Conservation (phyloP, 1,140 invertebrate species). For the Coboldia fuscipes region DNA sequence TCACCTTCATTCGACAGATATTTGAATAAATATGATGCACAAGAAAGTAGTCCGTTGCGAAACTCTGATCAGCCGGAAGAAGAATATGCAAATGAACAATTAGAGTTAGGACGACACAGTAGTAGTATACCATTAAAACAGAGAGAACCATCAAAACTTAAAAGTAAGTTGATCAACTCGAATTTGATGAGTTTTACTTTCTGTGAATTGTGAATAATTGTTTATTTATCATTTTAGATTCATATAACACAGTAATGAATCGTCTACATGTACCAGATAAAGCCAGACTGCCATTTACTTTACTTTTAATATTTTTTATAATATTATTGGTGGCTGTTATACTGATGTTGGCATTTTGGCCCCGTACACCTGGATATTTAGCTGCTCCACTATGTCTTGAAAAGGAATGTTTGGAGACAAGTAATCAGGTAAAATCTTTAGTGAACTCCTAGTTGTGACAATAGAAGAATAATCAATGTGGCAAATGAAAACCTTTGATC, state of each 20-base stretch:
- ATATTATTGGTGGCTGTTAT: conserved; percentile 16
- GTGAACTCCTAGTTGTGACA: no score
- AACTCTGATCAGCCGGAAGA: no score
- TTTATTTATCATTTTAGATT: background rate
- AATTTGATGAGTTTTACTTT: no score
- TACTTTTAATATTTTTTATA: conserved; percentile 9
- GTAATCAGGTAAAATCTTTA: conserved; percentile 10
- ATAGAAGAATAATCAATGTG: no score
- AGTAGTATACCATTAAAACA: no score
- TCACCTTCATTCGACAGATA: no score
- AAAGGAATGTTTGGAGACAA: conserved; percentile 17
- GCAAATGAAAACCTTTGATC: no score
- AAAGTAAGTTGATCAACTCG: no score
- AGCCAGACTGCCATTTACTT: background rate
- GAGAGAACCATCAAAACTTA: no score
- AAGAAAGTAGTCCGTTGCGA: conserved; percentile 1
- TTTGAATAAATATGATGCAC: background rate
- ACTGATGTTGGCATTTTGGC: conserved; percentile 18
- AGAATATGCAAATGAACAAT: no score
- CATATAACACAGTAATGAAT: background rate
- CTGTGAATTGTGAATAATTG: no score
- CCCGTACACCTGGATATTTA: conserved; percentile 17
- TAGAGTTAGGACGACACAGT: no score
- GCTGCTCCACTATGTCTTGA: conserved; percentile 16
- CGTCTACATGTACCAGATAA: background rate